phyloP scores from a whole-genome alignment of 2,797 vertebrate species.

The Syndactyla subalaris region DNA sequence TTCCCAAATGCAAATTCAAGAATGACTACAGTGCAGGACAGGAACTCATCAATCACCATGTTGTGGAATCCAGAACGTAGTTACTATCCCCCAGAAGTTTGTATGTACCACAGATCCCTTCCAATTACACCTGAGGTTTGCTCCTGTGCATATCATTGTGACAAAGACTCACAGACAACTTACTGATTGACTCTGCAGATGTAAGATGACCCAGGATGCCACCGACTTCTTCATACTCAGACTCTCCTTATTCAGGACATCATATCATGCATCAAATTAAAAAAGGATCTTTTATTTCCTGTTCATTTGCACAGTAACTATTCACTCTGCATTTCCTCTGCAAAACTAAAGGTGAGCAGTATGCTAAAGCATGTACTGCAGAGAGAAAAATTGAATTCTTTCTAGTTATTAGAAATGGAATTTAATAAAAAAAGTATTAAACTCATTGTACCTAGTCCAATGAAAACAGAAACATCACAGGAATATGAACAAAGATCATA shows the following conservation, averaged over 20 bases:
- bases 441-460: constrained; percentile 22
- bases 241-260: not conserved
- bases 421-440: constrained; percentile 69
- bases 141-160: not conserved
- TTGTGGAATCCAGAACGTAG: not conserved
- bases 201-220: not conserved
- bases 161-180: not conserved
- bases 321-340: constrained; percentile 17
- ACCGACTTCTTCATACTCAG: not conserved
- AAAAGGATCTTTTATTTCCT: constrained; percentile 50
- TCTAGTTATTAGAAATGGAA: constrained; percentile 60
- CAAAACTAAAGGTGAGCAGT: constrained; percentile 22
- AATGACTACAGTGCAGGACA: not conserved
- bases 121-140: not conserved
- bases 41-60: rapidly evolving
- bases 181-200: not conserved
- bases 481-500: constrained; percentile 39
- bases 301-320: not conserved
- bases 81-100: not conserved
- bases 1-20: not conserved
- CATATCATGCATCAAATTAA: not conserved
- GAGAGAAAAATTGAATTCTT: constrained; percentile 34
- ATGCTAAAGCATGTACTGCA: not conserved
- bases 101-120: not conserved
- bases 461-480: constrained; percentile 49